Evolutionary conservation across 2,797 vertebrate genomes (phyloP).

Genomic region (Oophaga sylvatica): DNA sequence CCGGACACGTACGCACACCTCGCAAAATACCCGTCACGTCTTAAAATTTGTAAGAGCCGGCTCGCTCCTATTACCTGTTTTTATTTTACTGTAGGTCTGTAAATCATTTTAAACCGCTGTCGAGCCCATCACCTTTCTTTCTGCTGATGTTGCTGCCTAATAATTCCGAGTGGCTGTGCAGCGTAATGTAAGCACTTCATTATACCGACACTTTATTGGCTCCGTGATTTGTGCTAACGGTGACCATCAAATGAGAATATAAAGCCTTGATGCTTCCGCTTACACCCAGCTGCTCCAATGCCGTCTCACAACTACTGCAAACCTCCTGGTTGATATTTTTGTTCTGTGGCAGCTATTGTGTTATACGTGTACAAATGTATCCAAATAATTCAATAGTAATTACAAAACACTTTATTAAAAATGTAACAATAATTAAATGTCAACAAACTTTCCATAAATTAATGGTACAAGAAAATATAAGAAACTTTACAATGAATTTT

Average conservation of each 20-base stretch:
- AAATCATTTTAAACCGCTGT: conserved; percentile 34
- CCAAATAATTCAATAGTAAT: not conserved
- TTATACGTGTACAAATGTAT: not conserved
- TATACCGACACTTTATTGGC: conserved; percentile 46
- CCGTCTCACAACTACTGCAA: not conserved
- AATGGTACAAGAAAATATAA: not conserved
- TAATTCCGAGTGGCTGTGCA: conserved; percentile 39
- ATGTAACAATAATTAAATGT: not conserved
- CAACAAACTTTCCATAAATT: not conserved
- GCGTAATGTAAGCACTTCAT: conserved; percentile 40
- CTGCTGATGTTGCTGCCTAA: conserved; percentile 36
- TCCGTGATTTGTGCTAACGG: conserved; percentile 14
- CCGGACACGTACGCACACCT: not conserved
- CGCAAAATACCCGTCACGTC: conserved; percentile 29
- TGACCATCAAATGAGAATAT: conserved; percentile 37
- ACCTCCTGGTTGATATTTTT: not conserved
- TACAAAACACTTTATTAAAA: not conserved
- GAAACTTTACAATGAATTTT: no score
- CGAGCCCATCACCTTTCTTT: conserved; percentile 32
- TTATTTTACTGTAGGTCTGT: conserved; percentile 9
- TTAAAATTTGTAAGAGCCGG: conserved; percentile 15
- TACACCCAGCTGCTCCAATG: not conserved
- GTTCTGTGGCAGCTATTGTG: not conserved
- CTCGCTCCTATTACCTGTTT: not conserved
- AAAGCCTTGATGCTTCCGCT: conserved; percentile 17